A percentile compares a stretch with the other conserved stretches of the same genome.
Conservation (phyloP, 1,140 invertebrate genomes). For the Elysia chlorotica region DNA sequence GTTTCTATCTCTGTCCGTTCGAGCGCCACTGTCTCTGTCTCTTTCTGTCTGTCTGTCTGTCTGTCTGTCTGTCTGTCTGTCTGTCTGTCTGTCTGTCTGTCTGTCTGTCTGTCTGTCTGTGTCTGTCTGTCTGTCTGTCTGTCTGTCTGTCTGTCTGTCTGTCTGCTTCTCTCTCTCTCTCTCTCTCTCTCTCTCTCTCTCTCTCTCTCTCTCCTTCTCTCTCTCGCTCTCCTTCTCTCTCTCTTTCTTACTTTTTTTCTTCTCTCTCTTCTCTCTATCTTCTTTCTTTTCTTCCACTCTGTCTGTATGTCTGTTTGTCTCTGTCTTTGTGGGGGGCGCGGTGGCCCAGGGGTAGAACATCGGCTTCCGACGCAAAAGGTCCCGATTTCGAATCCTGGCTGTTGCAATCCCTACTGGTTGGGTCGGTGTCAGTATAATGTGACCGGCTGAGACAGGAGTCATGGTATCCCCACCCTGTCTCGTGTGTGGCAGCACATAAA, state of each 20-base stretch:
- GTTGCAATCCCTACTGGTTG: too few relatives aligned
- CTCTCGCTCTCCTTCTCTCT: neutral
- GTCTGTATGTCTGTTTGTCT: neutral
- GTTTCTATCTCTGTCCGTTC: too few relatives aligned
- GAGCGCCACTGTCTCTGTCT: neutral
- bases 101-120: neutral
- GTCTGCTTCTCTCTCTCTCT: neutral
- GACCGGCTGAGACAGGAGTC: too few relatives aligned
- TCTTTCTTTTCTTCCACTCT: neutral
- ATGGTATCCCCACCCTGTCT: too few relatives aligned
- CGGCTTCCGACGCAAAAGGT: too few relatives aligned
- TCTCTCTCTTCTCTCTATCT: neutral
- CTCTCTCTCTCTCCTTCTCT: neutral
- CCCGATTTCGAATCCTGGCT: too few relatives aligned
- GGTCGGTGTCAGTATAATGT: too few relatives aligned
- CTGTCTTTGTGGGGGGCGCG: too few relatives aligned
- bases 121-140: neutral
- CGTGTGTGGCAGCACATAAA: too few relatives aligned
- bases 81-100: neutral
- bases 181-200: too few relatives aligned
- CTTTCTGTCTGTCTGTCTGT: neutral
- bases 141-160: neutral
- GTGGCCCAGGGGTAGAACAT: too few relatives aligned
- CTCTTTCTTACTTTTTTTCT: neutral
- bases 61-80: neutral